These are phyloP conservation scores for Propithecus coquereli DNA, from an alignment of 2,113 vertebrate genomes.

Conservation along the genomic window DNA sequence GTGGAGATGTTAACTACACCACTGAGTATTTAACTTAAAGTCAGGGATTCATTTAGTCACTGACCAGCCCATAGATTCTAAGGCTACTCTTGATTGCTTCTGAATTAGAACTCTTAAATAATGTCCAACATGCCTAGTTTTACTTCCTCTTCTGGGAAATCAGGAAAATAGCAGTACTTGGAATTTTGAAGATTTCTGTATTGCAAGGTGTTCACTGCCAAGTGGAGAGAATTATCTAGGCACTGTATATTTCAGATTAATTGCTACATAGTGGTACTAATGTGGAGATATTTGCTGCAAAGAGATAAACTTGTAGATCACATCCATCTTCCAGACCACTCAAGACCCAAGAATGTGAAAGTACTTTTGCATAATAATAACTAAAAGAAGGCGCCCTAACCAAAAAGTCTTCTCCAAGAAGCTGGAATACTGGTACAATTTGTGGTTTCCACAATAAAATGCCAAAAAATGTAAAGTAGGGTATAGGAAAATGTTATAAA, in stretches of 20 bases:
- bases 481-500: neutral
- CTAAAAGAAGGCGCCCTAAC: neutral
- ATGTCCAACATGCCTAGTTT: neutral
- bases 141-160: neutral
- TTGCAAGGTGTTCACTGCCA: neutral
- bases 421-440: neutral
- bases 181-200: neutral
- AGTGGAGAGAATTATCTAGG: neutral
- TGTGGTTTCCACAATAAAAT: neutral
- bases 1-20: neutral
- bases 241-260: neutral
- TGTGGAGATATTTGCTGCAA: neutral
- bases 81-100: neutral
- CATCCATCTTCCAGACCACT: neutral
- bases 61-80: neutral
- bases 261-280: neutral
- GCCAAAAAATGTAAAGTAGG: neutral
- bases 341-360: neutral
- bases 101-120: neutral
- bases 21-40: neutral
- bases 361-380: neutral
- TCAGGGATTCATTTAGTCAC: neutral
- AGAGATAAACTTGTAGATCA: neutral
- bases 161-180: neutral
- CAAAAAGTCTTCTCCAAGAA: neutral